phyloP scores from a whole-genome alignment of 2,797 vertebrate species.

The Scarus forsteni region DNA sequence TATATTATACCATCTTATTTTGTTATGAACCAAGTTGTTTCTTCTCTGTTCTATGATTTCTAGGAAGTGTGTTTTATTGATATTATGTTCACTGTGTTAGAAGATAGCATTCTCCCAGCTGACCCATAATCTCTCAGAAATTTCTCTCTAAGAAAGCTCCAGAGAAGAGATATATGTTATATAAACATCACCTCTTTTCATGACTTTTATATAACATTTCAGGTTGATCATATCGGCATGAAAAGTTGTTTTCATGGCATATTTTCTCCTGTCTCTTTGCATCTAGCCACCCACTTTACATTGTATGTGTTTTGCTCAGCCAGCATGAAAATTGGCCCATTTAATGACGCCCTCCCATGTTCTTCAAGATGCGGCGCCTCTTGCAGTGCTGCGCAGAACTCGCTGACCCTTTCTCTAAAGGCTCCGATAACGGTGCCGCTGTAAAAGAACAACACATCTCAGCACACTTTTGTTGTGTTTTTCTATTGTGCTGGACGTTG shows the following conservation, averaged over 20 bases:
- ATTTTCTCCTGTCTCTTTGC: conserved; percentile 68
- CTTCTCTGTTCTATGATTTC: neutral
- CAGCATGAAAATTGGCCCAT: conserved; percentile 82
- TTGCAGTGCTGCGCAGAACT: conserved; percentile 10
- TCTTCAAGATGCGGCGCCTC: conserved; percentile 47
- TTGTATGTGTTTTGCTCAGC: conserved; percentile 73
- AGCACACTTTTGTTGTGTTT: conserved; percentile 9
- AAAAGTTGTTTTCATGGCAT: conserved; percentile 63
- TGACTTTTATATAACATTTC: neutral
- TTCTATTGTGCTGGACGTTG: conserved; percentile 33
- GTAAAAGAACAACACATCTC: conserved; percentile 57
- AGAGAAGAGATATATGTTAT: conserved; percentile 1
- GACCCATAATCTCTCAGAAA: neutral
- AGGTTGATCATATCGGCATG: conserved; percentile 4
- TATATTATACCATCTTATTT: too few relatives aligned
- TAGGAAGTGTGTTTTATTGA: neutral
- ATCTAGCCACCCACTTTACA: conserved; percentile 56
- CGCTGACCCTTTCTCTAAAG: conserved; percentile 42
- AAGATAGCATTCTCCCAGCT: neutral
- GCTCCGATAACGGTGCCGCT: conserved; percentile 15
- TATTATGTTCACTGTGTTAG: neutral
- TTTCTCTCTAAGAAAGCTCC: neutral
- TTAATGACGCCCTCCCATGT: conserved; percentile 63
- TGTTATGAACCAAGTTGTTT: neutral
- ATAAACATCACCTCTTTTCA: neutral